Base-by-base conservation (phyloP, 2,888 invertebrate species). In the Polydrusus pterygomalis region DNA sequence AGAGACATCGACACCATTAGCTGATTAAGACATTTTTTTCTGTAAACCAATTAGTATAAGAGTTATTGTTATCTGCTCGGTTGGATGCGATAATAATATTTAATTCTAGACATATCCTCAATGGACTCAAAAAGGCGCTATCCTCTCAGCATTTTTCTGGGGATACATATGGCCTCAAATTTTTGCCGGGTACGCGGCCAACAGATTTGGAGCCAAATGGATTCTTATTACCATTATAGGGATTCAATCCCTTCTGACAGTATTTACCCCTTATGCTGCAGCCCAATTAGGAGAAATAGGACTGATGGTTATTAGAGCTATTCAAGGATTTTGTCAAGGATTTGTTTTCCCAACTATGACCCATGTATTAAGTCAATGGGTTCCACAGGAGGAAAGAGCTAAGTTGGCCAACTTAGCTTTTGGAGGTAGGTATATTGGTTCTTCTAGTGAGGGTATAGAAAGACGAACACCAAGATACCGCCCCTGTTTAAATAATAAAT, bases 101-200 rank as follows among this genome's bases (percentile, higher is more conserved):
- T 25, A 25, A n/a, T 58, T 58, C 45, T 63, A 77, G 77, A 75
- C 75, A 0, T 78, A 78, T 51, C 73, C 77, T 1, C 43, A 90
- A 1, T 93, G 93, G 93, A 84, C 86, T 15, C 85, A 89, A 70
- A 83, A 87, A 10, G 89, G 90, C 9, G 82, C 91, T 70, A 89
- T 95, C 43, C 87, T 94, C 5, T 94, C 94, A 11, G 93, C 95
- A 0, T 95, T 95, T 86, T 94, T 95, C 86, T 94, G 94, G 94
- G 95, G 95, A 1, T 95, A 95, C 84, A 89, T 94, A 2, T 79
- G 93, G 2, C 92, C 93, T 15, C 95, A 95, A 86, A 86, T 94
- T 0, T 93, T 93, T 0, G 91, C 92, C 0, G 93, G 94, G 0
- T 89, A 93, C 79, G 85, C 96, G 56, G 94, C 95, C 0, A 92